A percentile compares a stretch with the other conserved stretches of the same genome.
Conservation (phyloP, 30 jellyfish, hydroid and myxozoan genomes). For the Rhopilema esculentum region DNA sequence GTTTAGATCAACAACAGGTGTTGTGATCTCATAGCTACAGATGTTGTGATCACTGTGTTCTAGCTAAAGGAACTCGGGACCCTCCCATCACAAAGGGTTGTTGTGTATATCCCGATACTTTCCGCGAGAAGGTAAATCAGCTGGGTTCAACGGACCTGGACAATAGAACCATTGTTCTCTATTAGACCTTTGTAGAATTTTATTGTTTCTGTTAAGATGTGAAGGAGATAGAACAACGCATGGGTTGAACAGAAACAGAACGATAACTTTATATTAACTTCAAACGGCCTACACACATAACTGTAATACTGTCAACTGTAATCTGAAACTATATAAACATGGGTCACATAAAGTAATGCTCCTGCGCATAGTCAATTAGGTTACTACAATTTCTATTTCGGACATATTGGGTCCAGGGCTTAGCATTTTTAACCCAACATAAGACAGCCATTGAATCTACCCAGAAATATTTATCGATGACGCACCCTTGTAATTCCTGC, state of each 20-base stretch:
- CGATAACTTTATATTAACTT: no score
- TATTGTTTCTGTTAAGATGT: no score
- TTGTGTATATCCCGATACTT: background rate
- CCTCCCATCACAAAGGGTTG: conserved; percentile 70
- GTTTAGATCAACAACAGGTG: background rate
- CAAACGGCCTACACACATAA: no score
- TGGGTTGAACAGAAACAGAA: no score
- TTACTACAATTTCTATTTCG: conserved; percentile 19
- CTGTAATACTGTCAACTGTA: no score
- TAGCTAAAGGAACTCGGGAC: background rate
- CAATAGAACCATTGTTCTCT: no score
- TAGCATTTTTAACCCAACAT: conserved; percentile 49
- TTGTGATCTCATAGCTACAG: background rate
- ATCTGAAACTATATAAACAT: no score
- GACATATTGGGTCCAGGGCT: conserved; percentile 53
- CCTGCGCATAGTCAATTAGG: conserved; percentile 7
- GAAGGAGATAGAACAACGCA: no score
- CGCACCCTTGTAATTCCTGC: no score
- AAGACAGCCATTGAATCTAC: conserved; percentile 56
- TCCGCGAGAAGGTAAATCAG: conserved; percentile 48
- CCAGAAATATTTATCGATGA: no score
- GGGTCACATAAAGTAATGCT: conserved; percentile 43
- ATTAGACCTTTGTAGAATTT: no score
- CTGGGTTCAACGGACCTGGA: no score
- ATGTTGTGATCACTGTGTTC: background rate